Evolutionary conservation across 2,888 invertebrate species (phyloP).

Genomic region (Drosophila putrida): DNA sequence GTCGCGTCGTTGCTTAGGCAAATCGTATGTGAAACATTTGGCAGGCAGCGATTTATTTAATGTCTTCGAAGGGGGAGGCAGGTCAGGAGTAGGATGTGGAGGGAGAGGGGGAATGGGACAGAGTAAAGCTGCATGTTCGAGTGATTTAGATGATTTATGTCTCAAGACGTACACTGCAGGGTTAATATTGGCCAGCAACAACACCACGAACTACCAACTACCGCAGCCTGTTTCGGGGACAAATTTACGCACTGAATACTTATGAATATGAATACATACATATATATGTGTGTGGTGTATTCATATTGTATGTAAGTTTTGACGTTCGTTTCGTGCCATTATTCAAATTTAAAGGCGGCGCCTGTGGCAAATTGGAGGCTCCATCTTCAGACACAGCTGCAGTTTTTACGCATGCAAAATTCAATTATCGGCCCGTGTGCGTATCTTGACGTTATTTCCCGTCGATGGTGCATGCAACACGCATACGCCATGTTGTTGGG

Average conservation of each 20-base stretch:
- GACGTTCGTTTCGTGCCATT: conserved; percentile 57
- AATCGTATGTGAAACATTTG: conserved; percentile 84
- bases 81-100: background rate
- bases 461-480: conserved; percentile 59
- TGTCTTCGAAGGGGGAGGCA: conserved; percentile 60
- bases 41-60: conserved; percentile 85
- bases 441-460: conserved; percentile 9
- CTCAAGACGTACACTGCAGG: conserved; percentile 80
- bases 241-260: conserved; percentile 61
- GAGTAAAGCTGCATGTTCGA: conserved; percentile 83
- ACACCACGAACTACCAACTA: conserved; percentile 49
- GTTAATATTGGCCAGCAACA: conserved; percentile 75
- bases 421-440: conserved; percentile 65
- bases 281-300: conserved; percentile 24
- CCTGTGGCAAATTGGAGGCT: conserved; percentile 74
- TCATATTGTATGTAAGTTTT: conserved; percentile 9
- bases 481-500: conserved; percentile 57
- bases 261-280: background rate
- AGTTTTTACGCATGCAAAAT: conserved; percentile 67
- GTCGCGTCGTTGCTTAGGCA: conserved; percentile 67
- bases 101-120: conserved; percentile 19
- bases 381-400: conserved; percentile 57
- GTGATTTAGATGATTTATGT: conserved; percentile 86
- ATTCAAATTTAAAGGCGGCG: conserved; percentile 74
- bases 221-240: conserved; percentile 65